Evolutionary conservation across 2,797 vertebrate genomes (phyloP).

Genomic region (Lycodopsis pacificus): DNA sequence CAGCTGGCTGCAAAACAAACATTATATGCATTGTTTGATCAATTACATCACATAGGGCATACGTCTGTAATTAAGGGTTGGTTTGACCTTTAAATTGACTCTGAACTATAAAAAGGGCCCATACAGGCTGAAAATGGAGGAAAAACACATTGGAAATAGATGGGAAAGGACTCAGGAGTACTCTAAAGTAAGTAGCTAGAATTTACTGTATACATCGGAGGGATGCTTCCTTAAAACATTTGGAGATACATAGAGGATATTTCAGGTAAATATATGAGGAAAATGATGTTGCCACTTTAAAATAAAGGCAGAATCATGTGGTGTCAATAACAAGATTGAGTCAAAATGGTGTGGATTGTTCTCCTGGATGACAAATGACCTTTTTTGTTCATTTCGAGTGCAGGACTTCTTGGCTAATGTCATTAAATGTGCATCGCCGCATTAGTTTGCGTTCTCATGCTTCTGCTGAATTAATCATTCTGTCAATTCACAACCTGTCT

Average conservation of each 20-base stretch:
- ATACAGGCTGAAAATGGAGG: background rate
- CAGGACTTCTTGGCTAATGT: background rate
- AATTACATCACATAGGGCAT: background rate
- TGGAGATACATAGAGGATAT: background rate
- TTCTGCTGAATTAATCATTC: background rate
- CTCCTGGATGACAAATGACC: background rate
- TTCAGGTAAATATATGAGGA: background rate
- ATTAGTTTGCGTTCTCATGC: background rate
- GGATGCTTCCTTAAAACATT: background rate
- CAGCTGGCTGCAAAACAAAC: background rate
- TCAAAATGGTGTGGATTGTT: background rate
- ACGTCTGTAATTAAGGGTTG: background rate
- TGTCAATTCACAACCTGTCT: background rate
- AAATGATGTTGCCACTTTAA: background rate
- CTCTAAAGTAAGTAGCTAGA: background rate
- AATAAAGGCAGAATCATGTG: background rate
- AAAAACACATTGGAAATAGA: background rate
- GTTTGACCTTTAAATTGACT: conserved; percentile 12
- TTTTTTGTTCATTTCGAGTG: background rate
- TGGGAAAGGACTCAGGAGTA: background rate
- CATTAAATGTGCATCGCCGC: too few species aligned
- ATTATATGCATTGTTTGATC: background rate
- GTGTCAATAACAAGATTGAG: background rate
- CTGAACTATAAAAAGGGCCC: background rate
- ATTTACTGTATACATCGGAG: background rate